Conservation (phyloP, 2,797 vertebrate genomes). For the Pteronotus mesoamericanus region DNA sequence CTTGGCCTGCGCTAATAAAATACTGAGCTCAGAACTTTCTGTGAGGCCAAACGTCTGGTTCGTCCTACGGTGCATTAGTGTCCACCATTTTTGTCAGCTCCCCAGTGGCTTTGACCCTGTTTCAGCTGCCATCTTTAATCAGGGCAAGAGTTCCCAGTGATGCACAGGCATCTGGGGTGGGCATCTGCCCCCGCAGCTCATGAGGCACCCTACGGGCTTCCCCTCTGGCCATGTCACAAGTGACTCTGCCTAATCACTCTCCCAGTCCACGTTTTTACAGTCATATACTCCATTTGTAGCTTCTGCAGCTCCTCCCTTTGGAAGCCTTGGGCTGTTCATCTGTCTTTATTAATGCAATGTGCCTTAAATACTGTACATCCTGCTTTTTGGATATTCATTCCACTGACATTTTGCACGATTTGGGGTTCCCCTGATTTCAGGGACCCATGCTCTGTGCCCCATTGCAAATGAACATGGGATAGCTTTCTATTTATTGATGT, state of each 20-base stretch:
- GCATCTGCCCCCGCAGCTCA: background rate
- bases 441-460: background rate
- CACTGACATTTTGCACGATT: background rate
- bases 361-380: background rate
- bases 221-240: background rate
- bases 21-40: background rate
- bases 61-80: background rate
- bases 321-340: background rate
- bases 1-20: background rate
- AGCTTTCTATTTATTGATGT: background rate
- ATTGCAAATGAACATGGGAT: background rate
- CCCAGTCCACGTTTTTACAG: background rate
- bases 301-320: background rate
- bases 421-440: background rate
- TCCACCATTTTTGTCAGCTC: background rate
- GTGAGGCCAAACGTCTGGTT: background rate
- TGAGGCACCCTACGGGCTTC: background rate
- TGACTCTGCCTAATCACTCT: background rate
- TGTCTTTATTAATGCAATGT: background rate
- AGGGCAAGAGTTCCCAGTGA: background rate
- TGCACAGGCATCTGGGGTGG: background rate
- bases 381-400: background rate
- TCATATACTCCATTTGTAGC: background rate
- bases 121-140: background rate
- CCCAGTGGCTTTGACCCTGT: background rate